A percentile compares a stretch with the other conserved stretches of the same genome.
Conservation (phyloP, 2,797 vertebrate genomes). For the Selene dorsalis region DNA sequence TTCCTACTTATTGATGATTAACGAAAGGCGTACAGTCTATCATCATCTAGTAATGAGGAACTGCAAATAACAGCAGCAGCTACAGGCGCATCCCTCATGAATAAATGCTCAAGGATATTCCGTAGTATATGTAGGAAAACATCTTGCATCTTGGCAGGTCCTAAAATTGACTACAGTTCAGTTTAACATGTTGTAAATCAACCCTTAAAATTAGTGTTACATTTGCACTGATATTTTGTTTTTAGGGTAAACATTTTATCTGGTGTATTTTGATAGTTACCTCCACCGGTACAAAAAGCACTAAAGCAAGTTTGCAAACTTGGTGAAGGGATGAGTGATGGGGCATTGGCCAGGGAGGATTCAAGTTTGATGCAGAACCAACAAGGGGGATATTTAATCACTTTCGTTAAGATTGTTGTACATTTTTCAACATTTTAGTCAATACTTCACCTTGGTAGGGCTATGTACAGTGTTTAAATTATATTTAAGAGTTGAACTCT, state of each 20-base stretch:
- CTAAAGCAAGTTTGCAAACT: neutral
- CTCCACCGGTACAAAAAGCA: neutral
- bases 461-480: no score
- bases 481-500: neutral
- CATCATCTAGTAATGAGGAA: constrained; percentile 47
- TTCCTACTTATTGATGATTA: constrained; percentile 61
- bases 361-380: neutral
- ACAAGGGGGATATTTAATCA: no score
- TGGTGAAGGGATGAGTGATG: neutral
- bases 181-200: neutral
- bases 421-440: neutral
- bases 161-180: neutral
- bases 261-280: neutral
- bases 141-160: neutral
- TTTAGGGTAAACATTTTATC: neutral
- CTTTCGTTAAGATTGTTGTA: no score
- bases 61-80: constrained; percentile 43
- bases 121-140: constrained; percentile 7
- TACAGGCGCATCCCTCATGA: constrained; percentile 17
- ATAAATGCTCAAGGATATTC: neutral
- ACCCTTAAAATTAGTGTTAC: neutral
- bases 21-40: constrained; percentile 41
- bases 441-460: no score
- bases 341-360: no score
- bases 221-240: neutral